Percentiles rank a stretch among this genome's conserved stretches.
These are phyloP conservation scores for Drosophila conformis DNA, from an alignment of 2,888 invertebrate genomes.

Conservation along the genomic window DNA sequence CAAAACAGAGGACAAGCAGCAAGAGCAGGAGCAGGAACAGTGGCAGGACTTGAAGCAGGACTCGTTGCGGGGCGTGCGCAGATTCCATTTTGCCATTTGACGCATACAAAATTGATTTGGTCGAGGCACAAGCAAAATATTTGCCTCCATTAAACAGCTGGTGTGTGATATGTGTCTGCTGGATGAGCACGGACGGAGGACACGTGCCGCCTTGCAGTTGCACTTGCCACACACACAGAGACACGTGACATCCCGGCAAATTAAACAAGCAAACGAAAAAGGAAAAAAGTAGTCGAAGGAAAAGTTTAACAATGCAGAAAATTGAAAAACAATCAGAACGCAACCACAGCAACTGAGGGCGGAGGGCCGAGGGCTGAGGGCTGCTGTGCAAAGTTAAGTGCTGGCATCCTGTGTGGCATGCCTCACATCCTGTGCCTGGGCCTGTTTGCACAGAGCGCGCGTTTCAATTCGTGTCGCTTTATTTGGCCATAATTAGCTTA, in stretches of 20 bases:
- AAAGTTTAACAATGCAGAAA: conserved; percentile 84
- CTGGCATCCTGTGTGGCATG: conserved; percentile 49
- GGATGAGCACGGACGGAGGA: conserved; percentile 21
- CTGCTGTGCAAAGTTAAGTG: conserved; percentile 64
- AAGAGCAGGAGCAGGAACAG: neutral
- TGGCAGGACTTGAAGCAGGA: neutral
- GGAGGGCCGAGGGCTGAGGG: conserved; percentile 10
- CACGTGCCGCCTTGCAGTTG: conserved; percentile 52
- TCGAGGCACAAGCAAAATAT: conserved; percentile 68
- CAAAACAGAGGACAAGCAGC: conserved; percentile 21
- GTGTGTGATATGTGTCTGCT: conserved; percentile 33
- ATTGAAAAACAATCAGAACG: conserved; percentile 82
- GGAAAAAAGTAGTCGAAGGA: conserved; percentile 25
- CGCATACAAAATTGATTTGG: conserved; percentile 80
- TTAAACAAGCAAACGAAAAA: conserved; percentile 61
- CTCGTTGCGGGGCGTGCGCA: conserved; percentile 48
- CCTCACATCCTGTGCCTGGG: conserved; percentile 10
- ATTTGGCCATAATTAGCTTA: conserved; percentile 81
- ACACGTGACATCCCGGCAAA: conserved; percentile 76
- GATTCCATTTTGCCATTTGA: conserved; percentile 79
- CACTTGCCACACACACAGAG: conserved; percentile 40
- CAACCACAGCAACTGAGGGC: conserved; percentile 47
- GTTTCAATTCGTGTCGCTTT: conserved; percentile 70
- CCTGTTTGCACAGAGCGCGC: conserved; percentile 61
- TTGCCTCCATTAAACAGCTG: conserved; percentile 72